Evolutionary conservation across 2,113 vertebrate species (phyloP), one percentile per base, ranked within the genome.

Genomic region (Hirundichthys speculiger): DNA sequence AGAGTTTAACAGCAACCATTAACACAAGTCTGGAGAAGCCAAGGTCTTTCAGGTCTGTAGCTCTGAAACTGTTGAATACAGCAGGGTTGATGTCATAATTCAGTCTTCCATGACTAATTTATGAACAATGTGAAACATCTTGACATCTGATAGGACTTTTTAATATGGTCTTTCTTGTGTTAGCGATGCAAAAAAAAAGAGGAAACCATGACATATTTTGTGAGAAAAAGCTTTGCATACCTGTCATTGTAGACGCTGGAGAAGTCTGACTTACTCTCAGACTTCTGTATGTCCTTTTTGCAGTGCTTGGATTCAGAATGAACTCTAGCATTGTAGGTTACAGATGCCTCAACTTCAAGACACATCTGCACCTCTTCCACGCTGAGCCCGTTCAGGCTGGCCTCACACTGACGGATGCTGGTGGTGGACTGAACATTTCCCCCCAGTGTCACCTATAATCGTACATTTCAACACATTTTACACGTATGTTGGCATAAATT

Each of bases 391-490:
- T 92, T 40, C 67, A 95, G 82, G 20, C 78, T 61, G 39, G 91
- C 78, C 88, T 92, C 22, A 10, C 95, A 96, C 67, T 92, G 91
- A 21, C 58, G 86, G 69, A 96, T 82, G 43, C 95, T 95, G 1
- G 94, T 96, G 69, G 95, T 86, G 1, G 92, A 89, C 0, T 70
- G 47, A 19, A 93, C 11, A 1, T 63, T 90, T 27, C 95, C 94
- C 0, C 95, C 95, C 43, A 95, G 55, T 10, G 88, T 86, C 72
- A 93, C 90, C 69, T 91, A 61, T 0, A 50, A 39, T 9, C 9
- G 49, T 3, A 27, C 2, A 59, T 4, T 61, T 34, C 3, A 16
- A 49, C 11, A 55, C 22, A 19, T 11, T 39, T 14, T 39, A 1
- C 22, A 50, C 15, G 20, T 3, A 1, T 13, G 7, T 59, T 58